These are phyloP conservation scores for Gallinago jamesoni DNA, from an alignment of 2,113 vertebrate species.

Conservation along the genomic window DNA sequence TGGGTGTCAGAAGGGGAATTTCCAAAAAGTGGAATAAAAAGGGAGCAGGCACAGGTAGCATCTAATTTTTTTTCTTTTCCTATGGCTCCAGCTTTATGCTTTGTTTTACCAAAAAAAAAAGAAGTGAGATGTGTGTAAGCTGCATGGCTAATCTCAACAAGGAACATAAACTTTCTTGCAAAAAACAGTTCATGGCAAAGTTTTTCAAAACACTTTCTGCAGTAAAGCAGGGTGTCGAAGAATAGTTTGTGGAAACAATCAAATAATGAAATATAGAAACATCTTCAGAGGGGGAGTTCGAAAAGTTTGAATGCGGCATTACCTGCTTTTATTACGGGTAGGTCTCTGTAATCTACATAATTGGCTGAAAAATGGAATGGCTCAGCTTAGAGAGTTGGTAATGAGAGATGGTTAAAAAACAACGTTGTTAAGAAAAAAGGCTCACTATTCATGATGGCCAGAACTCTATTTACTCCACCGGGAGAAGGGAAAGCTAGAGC, in stretches of 20 bases:
- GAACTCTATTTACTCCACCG: neutral
- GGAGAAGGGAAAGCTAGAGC: neutral
- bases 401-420: neutral
- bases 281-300: neutral
- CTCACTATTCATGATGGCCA: neutral
- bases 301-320: neutral
- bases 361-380: neutral
- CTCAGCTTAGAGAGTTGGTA: neutral
- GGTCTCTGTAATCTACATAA: neutral
- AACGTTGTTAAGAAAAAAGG: neutral
- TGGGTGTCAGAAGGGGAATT: neutral
- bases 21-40: neutral
- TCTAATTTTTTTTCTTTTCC: neutral
- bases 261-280: neutral
- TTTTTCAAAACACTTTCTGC: neutral
- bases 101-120: neutral
- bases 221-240: neutral
- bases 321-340: neutral
- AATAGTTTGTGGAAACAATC: neutral
- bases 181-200: neutral
- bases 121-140: neutral
- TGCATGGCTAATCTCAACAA: neutral
- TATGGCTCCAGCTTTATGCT: neutral
- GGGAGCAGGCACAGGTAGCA: neutral
- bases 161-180: neutral